Conservation (phyloP, 2,888 invertebrate species). For the Drosophila prolongata region DNA sequence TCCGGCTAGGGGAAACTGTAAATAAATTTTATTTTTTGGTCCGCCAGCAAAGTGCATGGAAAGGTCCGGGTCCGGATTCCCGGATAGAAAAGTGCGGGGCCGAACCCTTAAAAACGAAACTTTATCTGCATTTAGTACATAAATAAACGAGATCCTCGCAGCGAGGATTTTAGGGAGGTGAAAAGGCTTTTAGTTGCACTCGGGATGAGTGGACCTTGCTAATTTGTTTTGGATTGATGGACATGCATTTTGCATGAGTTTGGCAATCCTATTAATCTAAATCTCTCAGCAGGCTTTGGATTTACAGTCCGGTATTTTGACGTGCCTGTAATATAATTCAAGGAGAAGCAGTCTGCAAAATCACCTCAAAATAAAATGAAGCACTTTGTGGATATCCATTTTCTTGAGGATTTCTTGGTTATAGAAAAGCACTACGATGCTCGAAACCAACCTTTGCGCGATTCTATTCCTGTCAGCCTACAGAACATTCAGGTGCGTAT, state of each 20-base stretch:
- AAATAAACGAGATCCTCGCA: conserved; percentile 47
- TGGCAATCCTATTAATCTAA: conserved; percentile 14
- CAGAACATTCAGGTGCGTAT: background rate
- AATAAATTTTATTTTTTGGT: conserved; percentile 60
- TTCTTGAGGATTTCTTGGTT: background rate
- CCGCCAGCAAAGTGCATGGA: conserved; percentile 45
- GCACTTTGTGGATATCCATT: background rate
- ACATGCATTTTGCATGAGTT: conserved; percentile 1
- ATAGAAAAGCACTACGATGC: background rate
- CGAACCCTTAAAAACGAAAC: conserved; percentile 43
- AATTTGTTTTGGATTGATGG: conserved; percentile 43
- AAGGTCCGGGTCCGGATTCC: conserved; percentile 18
- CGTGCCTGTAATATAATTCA: background rate
- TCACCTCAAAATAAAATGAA: background rate
- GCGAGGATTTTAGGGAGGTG: conserved; percentile 12
- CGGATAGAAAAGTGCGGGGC: conserved; percentile 6
- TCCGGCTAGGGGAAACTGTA: conserved; percentile 28
- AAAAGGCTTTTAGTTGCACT: conserved; percentile 56
- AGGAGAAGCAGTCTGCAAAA: background rate
- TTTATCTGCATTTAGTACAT: conserved; percentile 68
- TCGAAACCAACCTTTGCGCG: too few relatives aligned
- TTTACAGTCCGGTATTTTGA: background rate
- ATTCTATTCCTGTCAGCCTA: accelerated
- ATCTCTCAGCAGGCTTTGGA: conserved; percentile 1
- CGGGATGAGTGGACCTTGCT: conserved; percentile 4